A percentile compares a stretch with the other conserved stretches of the same genome.
These are phyloP conservation scores for Mormyrus hasselquistii DNA, from an alignment of 2,797 vertebrate genomes.

Conservation along the genomic window DNA sequence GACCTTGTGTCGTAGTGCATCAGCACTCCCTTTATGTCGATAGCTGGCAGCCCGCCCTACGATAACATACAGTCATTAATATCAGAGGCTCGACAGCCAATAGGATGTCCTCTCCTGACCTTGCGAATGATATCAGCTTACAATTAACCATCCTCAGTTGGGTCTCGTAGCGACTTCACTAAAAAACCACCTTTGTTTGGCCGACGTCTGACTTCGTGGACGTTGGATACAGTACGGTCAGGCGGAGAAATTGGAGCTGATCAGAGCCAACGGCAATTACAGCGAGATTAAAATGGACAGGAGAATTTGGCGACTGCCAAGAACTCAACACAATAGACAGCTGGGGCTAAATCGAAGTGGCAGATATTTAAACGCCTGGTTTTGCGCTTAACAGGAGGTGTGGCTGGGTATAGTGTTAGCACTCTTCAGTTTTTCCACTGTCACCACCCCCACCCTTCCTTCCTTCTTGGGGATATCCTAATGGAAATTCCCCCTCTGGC, in stretches of 20 bases:
- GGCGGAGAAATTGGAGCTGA: not conserved
- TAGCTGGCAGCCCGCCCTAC: not conserved
- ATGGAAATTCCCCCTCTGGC: conserved; percentile 19
- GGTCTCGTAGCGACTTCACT: not conserved
- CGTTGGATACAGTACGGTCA: not conserved
- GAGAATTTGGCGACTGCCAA: not conserved
- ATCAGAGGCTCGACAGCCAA: not conserved
- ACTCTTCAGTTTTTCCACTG: conserved; percentile 19
- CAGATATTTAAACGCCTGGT: not conserved
- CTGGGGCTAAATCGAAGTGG: not conserved
- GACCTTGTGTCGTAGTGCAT: not conserved
- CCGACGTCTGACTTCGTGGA: not conserved
- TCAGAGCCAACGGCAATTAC: not conserved
- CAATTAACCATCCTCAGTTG: not conserved
- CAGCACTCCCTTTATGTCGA: not conserved
- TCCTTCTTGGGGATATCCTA: conserved; percentile 24
- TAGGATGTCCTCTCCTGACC: not conserved
- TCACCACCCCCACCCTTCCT: conserved; percentile 15
- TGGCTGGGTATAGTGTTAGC: not conserved
- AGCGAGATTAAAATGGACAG: not conserved
- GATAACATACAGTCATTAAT: not conserved
- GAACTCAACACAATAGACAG: conserved; percentile 7
- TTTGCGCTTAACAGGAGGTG: not conserved
- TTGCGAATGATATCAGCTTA: not conserved
- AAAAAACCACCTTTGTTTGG: not conserved